A percentile compares a stretch with the other conserved stretches of the same genome.
phyloP scores from a whole-genome alignment of 2,113 vertebrate species.

The Dermatemys mawii region DNA sequence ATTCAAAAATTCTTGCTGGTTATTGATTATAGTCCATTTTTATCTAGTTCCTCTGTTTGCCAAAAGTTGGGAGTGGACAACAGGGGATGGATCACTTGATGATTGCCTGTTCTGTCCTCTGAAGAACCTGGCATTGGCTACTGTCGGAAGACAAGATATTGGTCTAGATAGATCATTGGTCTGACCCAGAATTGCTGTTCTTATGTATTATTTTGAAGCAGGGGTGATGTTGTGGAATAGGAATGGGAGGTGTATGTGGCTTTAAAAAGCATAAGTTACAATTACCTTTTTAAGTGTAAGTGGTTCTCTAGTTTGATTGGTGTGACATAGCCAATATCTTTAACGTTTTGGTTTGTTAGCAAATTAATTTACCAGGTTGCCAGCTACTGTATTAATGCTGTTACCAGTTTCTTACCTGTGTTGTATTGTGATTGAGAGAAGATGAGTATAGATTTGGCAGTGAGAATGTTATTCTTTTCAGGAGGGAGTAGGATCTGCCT shows the following conservation, averaged over 20 bases:
- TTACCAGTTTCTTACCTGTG: neutral
- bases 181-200: neutral
- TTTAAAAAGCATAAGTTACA: neutral
- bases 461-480: neutral
- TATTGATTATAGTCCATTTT: neutral
- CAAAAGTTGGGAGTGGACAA: neutral
- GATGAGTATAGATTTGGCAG: neutral
- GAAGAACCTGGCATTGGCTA: too few species aligned
- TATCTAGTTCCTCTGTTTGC: neutral
- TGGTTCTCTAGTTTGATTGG: neutral
- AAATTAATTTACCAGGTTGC: neutral
- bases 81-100: neutral
- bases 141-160: neutral
- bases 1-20: neutral
- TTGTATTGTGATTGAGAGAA: neutral
- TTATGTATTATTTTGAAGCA: neutral
- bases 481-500: neutral
- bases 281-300: neutral
- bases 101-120: neutral
- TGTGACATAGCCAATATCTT: neutral
- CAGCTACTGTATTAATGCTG: neutral
- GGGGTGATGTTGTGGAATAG: neutral
- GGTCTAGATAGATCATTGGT: neutral
- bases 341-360: neutral
- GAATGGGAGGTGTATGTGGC: neutral